Conservation (phyloP, 2,797 vertebrate genomes). For the Paramormyrops hopkinsi region DNA sequence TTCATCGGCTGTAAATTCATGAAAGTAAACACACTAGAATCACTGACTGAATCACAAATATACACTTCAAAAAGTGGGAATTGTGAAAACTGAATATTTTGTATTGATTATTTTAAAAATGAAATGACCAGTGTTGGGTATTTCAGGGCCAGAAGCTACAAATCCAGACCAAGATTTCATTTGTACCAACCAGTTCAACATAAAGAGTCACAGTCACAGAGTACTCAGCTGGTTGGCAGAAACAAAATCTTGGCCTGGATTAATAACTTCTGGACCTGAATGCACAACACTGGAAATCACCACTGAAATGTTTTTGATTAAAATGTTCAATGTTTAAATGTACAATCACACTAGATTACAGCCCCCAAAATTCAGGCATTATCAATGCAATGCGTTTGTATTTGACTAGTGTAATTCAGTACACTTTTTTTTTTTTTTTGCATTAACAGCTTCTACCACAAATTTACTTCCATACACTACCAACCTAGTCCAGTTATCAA, state of each 20-base stretch:
- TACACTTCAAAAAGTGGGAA: background rate
- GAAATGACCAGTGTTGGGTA: background rate
- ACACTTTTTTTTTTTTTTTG: background rate
- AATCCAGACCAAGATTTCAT: too few relatives aligned
- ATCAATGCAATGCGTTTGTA: background rate
- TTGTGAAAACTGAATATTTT: background rate
- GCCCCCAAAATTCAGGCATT: background rate
- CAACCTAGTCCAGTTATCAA: background rate
- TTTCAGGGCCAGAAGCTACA: too few relatives aligned
- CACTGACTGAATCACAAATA: background rate
- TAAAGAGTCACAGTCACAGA: too few relatives aligned
- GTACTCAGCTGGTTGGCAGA: too few relatives aligned
- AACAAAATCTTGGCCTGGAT: too few relatives aligned
- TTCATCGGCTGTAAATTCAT: background rate
- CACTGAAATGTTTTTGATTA: too few relatives aligned
- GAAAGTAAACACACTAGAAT: background rate
- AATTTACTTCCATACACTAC: background rate
- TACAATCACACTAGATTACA: background rate
- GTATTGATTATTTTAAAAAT: background rate
- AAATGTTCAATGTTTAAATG: background rate
- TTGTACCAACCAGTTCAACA: too few relatives aligned
- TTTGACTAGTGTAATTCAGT: background rate
- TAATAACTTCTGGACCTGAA: too few relatives aligned
- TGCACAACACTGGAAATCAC: too few relatives aligned
- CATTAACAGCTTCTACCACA: background rate